Percentiles rank a stretch among this genome's conserved stretches.
Evolutionary conservation across 1,140 invertebrate species (phyloP).

Genomic region (Maniola jurtina): DNA sequence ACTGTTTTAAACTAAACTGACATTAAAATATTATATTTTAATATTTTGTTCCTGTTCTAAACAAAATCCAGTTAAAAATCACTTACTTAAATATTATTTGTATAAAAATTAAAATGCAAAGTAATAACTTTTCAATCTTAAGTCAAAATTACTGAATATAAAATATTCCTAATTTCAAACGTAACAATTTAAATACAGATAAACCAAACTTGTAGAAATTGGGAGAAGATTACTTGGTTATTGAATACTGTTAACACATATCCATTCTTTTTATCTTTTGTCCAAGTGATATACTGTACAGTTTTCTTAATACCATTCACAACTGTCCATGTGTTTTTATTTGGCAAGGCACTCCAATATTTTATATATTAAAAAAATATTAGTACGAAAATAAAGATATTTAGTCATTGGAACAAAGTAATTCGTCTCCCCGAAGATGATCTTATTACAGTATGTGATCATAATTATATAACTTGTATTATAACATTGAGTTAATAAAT

Average conservation of each 20-base stretch:
- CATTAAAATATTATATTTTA: too few species aligned
- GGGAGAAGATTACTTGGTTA: constrained; percentile 14
- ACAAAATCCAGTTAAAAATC: not conserved
- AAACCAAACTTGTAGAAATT: not conserved
- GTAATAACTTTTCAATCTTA: not conserved
- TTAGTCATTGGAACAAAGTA: constrained; percentile 9
- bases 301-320: constrained; percentile 4
- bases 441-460: constrained; percentile 12
- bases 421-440: constrained; percentile 19
- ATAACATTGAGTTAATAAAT: constrained; percentile 34
- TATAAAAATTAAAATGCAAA: not conserved
- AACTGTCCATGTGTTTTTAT: constrained; percentile 9
- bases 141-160: not conserved
- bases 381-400: constrained; percentile 15
- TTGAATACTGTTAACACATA: not conserved
- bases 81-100: too few species aligned
- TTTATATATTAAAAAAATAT: constrained; percentile 24
- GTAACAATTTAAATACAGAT: not conserved
- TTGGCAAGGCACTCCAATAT: constrained; percentile 31
- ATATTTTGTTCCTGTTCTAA: too few species aligned
- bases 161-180: not conserved
- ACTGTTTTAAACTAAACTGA: not conserved
- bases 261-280: not conserved
- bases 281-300: not conserved
- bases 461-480: constrained; percentile 7